A percentile compares a stretch with the other conserved stretches of the same genome.
Conservation (phyloP, 2,113 vertebrate genomes). For the Halcyon senegalensis region DNA sequence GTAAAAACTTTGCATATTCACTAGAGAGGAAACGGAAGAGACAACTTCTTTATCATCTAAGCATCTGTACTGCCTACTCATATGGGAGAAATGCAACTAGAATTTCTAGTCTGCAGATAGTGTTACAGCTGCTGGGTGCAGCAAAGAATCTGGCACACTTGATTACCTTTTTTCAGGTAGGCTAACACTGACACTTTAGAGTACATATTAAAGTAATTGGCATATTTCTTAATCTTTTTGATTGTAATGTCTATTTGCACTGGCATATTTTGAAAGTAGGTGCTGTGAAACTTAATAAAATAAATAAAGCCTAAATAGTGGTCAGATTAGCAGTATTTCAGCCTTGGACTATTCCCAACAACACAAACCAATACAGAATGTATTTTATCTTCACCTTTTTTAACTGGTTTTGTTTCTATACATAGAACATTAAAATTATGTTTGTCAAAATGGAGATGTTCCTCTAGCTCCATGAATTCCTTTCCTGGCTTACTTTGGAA, state of each 20-base stretch:
- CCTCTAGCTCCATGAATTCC: not conserved
- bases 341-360: not conserved
- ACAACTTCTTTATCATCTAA: not conserved
- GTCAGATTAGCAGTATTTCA: not conserved
- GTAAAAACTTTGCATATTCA: not conserved
- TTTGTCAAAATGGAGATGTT: not conserved
- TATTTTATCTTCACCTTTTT: not conserved
- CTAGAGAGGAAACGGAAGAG: not conserved
- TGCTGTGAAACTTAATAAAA: not conserved
- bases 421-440: not conserved
- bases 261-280: not conserved
- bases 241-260: not conserved
- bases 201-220: not conserved
- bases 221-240: not conserved
- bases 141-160: not conserved
- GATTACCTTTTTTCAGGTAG: not conserved
- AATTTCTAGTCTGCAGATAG: not conserved
- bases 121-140: not conserved
- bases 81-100: not conserved
- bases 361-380: not conserved
- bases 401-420: not conserved
- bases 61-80: not conserved
- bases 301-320: not conserved
- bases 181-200: not conserved
- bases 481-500: not conserved